A percentile compares a stretch with the other conserved stretches of the same genome.
Evolutionary conservation across 2,888 invertebrate species (phyloP).

Genomic region (Helicoverpa assulta): DNA sequence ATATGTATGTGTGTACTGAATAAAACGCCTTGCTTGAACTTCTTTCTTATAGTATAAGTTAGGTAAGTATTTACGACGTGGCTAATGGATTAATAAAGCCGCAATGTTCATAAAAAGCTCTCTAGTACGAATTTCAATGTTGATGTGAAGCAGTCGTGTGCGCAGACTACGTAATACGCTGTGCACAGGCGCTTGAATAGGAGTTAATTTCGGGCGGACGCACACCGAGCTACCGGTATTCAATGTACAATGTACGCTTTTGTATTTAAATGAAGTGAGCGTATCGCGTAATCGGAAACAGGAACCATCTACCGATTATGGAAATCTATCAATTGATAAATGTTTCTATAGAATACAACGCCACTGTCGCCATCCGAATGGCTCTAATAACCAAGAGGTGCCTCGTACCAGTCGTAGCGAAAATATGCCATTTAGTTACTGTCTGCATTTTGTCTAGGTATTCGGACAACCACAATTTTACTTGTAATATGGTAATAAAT

Average conservation of each 20-base stretch:
- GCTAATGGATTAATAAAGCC: constrained; percentile 43
- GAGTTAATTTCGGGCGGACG: constrained; percentile 67
- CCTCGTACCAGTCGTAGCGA: constrained; percentile 12
- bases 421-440: constrained; percentile 8
- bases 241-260: constrained; percentile 68
- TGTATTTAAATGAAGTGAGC: constrained; percentile 83
- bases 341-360: constrained; percentile 53
- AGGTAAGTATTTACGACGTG: constrained; percentile 35
- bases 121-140: constrained; percentile 41
- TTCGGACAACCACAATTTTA: constrained; percentile 33
- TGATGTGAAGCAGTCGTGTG: constrained; percentile 48
- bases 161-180: constrained; percentile 59
- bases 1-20: not conserved
- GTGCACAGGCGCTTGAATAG: constrained; percentile 26
- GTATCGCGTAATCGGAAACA: constrained; percentile 78
- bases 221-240: constrained; percentile 63
- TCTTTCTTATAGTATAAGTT: constrained; percentile 17
- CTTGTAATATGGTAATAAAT: constrained; percentile 37
- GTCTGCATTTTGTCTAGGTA: constrained; percentile 12
- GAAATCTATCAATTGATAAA: constrained; percentile 63
- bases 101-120: constrained; percentile 37
- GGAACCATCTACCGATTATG: constrained; percentile 77
- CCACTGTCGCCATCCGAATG: constrained; percentile 50
- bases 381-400: constrained; percentile 6
- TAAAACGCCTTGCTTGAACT: constrained; percentile 25